Evolutionary conservation across 1,140 invertebrate species (phyloP).

Genomic region (Drosophila nikananu): DNA sequence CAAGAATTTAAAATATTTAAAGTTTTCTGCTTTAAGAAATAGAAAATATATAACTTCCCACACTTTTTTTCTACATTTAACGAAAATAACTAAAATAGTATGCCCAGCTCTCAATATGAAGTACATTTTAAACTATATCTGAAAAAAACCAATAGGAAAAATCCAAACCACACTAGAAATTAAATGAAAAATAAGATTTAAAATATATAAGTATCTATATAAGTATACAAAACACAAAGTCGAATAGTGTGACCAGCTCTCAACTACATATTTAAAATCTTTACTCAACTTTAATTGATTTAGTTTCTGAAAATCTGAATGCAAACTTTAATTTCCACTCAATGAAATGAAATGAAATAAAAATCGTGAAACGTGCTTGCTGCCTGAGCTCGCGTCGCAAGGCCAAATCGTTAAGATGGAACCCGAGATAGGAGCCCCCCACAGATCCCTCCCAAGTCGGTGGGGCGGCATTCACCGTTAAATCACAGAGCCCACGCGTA

Average conservation of each 20-base stretch:
- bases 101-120: not conserved
- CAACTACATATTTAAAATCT: not conserved
- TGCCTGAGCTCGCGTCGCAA: constrained; percentile 8
- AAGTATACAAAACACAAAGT: too few species aligned
- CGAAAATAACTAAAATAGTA: not conserved
- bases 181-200: too few species aligned
- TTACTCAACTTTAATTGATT: too few species aligned
- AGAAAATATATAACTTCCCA: not conserved
- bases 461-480: constrained; percentile 26
- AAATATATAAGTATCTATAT: too few species aligned
- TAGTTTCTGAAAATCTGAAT: not conserved
- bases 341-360: constrained; percentile 3
- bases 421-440: constrained; percentile 21
- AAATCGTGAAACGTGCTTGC: constrained; percentile 20
- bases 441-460: not conserved
- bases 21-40: not conserved
- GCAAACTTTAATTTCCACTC: constrained; percentile 31
- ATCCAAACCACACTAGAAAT: too few species aligned
- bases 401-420: constrained; percentile 46
- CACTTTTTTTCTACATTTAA: not conserved
- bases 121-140: not conserved
- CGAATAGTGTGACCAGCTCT: not conserved
- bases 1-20: too few species aligned
- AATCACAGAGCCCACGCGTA: constrained; percentile 48
- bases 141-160: not conserved